Base-by-base conservation (phyloP, 2,797 vertebrate genomes). In the Coregonus sp. region DNA sequence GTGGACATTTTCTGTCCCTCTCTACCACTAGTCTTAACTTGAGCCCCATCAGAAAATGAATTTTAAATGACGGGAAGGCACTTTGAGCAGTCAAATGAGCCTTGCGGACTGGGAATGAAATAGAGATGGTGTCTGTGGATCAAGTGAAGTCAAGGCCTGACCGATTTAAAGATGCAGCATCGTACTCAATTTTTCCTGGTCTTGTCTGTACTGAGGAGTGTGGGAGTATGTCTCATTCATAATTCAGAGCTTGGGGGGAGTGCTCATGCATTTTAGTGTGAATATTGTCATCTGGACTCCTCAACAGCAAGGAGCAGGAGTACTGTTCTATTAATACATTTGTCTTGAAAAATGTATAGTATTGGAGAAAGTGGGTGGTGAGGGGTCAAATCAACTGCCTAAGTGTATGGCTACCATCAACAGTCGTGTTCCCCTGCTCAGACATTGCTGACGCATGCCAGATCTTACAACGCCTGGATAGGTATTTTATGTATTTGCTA, bases 201-300 rank as follows among this genome's bases (percentile, higher is more conserved):
- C 84, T 82, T 54, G 87, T 87, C 89, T 91, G 51, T 86, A 82
- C 83, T 80, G 87, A 79, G 74, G 82, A 86, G 87, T 86, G 87
- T 88, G 84, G 87, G 87, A 91, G 86, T 89, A 82, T 86, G 83
- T 86, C 88, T 94, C 90, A 94, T 94, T 92, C 92, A 93, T 94
- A 91, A 93, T 94, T 94, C 87, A 94, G 86, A 89, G 82, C 85
- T 85, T 4, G 33, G 29, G 80, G 50, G 79, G 71, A 81, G 70
- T 70, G 78, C 78, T 86, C 78, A 68, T 87, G 82, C 76, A 86
- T 90, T 91, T 89, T 84, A 85, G 81, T 87, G 85, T 83, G 83
- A 91, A 91, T 91, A 87, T 91, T 85, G 86, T 91, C 84, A 88
- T 87, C 82, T 85, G 81, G 82, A 81, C 81, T 86, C 69, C 76